Conservation (phyloP, 1,140 invertebrate genomes). For the Oppia nitens region DNA sequence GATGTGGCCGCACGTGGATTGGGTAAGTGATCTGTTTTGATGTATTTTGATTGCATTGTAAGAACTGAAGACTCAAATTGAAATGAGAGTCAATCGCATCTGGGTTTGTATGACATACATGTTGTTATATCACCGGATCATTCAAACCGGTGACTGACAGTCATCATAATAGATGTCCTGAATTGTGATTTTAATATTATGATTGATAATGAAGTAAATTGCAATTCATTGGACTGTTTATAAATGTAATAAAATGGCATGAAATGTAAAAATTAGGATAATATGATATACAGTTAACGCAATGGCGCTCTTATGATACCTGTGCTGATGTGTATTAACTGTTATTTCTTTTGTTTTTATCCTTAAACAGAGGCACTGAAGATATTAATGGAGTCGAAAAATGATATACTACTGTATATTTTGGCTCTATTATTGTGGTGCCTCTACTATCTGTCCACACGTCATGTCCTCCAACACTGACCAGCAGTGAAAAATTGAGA, state of each 20-base stretch:
- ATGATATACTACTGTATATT: too few species aligned
- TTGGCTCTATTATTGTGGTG: not conserved
- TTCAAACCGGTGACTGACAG: too few species aligned
- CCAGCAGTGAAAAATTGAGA: too few species aligned
- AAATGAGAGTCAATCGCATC: not conserved
- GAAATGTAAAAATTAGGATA: not conserved
- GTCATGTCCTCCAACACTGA: too few species aligned
- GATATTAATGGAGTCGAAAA: not conserved
- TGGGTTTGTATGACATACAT: not conserved
- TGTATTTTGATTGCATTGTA: not conserved
- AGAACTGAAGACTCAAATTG: not conserved
- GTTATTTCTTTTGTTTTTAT: not conserved
- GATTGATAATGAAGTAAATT: not conserved
- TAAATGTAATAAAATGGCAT: not conserved
- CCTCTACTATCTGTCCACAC: too few species aligned
- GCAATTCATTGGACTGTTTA: not conserved
- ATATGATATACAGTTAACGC: not conserved
- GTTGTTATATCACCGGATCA: too few species aligned
- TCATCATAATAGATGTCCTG: too few species aligned
- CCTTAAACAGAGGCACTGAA: not conserved
- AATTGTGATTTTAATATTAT: too few species aligned
- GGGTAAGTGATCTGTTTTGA: slow-evolving; percentile 31
- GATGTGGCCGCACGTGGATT: slow-evolving; percentile 79
- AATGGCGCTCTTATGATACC: not conserved
- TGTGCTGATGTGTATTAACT: not conserved